These are phyloP conservation scores for Aselliscus stoliczkanus DNA, from an alignment of 2,797 vertebrate species.

Conservation along the genomic window DNA sequence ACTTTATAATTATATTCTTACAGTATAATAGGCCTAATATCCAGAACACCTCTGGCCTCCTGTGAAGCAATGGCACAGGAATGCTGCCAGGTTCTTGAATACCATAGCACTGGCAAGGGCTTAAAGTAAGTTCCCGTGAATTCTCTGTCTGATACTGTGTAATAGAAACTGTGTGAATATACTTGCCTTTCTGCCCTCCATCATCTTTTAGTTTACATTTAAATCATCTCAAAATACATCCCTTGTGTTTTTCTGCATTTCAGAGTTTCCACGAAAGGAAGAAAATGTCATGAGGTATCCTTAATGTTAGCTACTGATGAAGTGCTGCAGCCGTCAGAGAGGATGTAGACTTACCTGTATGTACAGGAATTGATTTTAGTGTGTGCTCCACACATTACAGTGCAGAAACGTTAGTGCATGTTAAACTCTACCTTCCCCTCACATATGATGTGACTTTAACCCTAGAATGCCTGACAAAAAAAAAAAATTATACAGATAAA, in stretches of 20 bases:
- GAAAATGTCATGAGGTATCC: conserved; percentile 90
- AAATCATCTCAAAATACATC: conserved; percentile 64
- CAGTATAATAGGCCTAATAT: conserved; percentile 77
- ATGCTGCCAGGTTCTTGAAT: conserved; percentile 81
- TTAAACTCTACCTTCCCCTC: conserved; percentile 85
- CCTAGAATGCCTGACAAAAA: conserved; percentile 83
- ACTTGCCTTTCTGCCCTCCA: conserved; percentile 61
- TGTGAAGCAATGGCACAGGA: conserved; percentile 84
- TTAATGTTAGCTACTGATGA: conserved; percentile 84
- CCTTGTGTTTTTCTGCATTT: conserved; percentile 86
- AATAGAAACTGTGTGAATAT: conserved; percentile 78
- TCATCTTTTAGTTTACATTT: conserved; percentile 63
- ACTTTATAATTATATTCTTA: conserved; percentile 88
- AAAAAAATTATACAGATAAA: conserved; percentile 91
- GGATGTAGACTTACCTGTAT: conserved; percentile 89
- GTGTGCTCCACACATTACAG: conserved; percentile 84
- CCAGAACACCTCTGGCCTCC: conserved; percentile 81
- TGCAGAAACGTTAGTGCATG: conserved; percentile 89
- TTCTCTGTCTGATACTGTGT: conserved; percentile 76
- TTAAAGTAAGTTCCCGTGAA: conserved; percentile 80
- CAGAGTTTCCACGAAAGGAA: conserved; percentile 69
- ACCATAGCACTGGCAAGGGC: conserved; percentile 80
- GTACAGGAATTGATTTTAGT: conserved; percentile 88
- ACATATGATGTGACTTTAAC: conserved; percentile 86
- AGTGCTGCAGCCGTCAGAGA: conserved; percentile 81